phyloP scores from a whole-genome alignment of 2,888 invertebrate genomes.

The Subacronicta megacephala region DNA sequence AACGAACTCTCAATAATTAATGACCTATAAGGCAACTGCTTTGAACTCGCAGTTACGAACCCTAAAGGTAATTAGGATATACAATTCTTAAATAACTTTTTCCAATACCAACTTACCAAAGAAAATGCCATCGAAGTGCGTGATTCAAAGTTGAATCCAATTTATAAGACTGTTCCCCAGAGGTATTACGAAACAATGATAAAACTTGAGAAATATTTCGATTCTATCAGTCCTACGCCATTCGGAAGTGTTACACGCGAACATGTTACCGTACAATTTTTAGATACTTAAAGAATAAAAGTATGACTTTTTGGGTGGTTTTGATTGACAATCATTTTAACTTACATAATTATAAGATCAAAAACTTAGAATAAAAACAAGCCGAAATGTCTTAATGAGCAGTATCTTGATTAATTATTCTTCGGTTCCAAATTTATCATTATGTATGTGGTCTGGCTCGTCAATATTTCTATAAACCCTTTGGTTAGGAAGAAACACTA shows the following conservation, averaged over 20 bases:
- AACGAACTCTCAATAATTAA: conserved; percentile 73
- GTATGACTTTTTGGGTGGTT: background rate
- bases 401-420: too few relatives aligned
- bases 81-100: conserved; percentile 47
- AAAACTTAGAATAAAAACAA: too few relatives aligned
- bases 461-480: too few relatives aligned
- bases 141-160: conserved; percentile 86
- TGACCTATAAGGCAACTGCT: conserved; percentile 56
- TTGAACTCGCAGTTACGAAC: conserved; percentile 51
- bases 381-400: too few relatives aligned
- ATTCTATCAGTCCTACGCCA: conserved; percentile 62
- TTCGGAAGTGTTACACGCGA: conserved; percentile 24
- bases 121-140: conserved; percentile 69
- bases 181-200: conserved; percentile 82
- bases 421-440: too few relatives aligned
- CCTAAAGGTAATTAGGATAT: conserved; percentile 42
- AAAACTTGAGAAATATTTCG: conserved; percentile 80
- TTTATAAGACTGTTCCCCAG: conserved; percentile 85
- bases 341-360: background rate
- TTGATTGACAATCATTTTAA: background rate
- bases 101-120: conserved; percentile 57
- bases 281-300: conserved; percentile 16
- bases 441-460: too few relatives aligned
- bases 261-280: conserved; percentile 15
- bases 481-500: too few relatives aligned